Base-by-base conservation (phyloP, 2,888 invertebrate genomes). In the Ecliptopera silaceata region DNA sequence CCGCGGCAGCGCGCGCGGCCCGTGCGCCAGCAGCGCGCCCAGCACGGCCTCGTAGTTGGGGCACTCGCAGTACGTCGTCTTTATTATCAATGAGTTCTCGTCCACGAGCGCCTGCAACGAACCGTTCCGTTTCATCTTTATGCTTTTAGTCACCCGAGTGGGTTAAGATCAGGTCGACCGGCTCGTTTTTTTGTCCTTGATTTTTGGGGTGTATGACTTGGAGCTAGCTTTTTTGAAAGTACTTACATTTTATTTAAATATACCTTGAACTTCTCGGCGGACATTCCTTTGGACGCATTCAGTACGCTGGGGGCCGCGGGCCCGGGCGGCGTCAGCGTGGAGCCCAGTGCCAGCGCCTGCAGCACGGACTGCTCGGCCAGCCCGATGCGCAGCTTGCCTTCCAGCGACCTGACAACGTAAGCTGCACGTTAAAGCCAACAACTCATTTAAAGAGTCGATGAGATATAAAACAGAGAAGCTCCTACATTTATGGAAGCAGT, bases 321-420 rank as follows among this genome's bases (percentile, higher is more conserved):
- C 0, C 86, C 86, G 0, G 97, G 96, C 34, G 97, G 97, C 0
- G 97, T 96, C 64, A 92, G 87, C n/a, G 95, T 93, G 63, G 95
- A 93, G 1, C 98, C 98, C 70, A 95, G 93, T 0, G 98, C 97
- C 43, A 99, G 83, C 8, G 99, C 98, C 82, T 97, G 93, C 43
- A 99, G 89, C 31, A 99, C 95, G 0, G 98, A 98, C 84, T 99
- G 98, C 78, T 99, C 99, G 0, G 99, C 99, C 55, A 99, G 92
- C 0, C 99, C 99, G 69, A 99, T 98, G 43, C 99, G 93, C 53
- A 99, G 91, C 87, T 99, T 99, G 22, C 99, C 99, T 59, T 96
- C 95, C 15, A 99, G 83, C 0, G 97, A 98, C 65, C 99, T 92
- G 6, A 1, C 26, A 6, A 26, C 10, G 26, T 26, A 26, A 6